phyloP scores from a whole-genome alignment of 2,797 vertebrate genomes.

The Rousettus madagascariensis region DNA sequence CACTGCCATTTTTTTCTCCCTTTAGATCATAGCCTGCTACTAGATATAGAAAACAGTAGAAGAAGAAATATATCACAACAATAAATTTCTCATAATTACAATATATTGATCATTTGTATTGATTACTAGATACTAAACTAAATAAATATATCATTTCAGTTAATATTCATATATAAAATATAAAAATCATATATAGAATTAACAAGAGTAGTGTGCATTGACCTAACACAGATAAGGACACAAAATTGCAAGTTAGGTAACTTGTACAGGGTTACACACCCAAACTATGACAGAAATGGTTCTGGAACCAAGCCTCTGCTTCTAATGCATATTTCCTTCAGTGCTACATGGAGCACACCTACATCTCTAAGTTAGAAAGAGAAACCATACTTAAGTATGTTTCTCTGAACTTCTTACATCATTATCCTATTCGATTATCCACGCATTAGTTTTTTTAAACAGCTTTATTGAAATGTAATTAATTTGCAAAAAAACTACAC shows the following conservation, averaged over 20 bases:
- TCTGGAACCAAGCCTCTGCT: not conserved
- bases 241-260: not conserved
- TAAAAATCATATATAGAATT: not conserved
- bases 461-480: not conserved
- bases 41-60: not conserved
- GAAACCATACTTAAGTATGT: not conserved
- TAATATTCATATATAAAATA: not conserved
- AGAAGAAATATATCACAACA: not conserved
- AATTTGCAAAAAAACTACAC: not conserved
- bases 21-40: not conserved
- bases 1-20: not conserved
- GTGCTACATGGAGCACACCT: not conserved
- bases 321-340: not conserved
- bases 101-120: not conserved
- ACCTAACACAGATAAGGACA: not conserved
- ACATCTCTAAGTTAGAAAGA: not conserved
- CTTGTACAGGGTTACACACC: not conserved
- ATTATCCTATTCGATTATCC: not conserved
- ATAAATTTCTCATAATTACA: not conserved
- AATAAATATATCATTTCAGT: not conserved
- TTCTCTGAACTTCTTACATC: not conserved
- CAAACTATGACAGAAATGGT: not conserved
- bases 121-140: not conserved
- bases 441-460: not conserved
- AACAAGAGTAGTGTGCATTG: not conserved